Evolutionary conservation across 2,888 invertebrate genomes (phyloP).

Genomic region (Drosophila tanythrix): DNA sequence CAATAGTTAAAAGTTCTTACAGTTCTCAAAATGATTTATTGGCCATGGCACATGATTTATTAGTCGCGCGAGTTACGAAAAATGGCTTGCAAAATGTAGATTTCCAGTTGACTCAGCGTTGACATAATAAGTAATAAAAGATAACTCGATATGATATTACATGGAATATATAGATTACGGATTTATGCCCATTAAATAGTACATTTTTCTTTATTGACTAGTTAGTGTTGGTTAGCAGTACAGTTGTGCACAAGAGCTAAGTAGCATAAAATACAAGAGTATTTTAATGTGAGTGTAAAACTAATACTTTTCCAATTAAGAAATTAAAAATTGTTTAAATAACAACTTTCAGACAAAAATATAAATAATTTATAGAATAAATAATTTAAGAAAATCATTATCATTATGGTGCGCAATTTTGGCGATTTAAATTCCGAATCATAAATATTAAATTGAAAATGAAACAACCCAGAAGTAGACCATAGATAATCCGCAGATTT

Average conservation of each 20-base stretch:
- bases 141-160: not conserved
- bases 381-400: not conserved
- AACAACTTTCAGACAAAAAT: not conserved
- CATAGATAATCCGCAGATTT: not conserved
- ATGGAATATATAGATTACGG: not conserved
- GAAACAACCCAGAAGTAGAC: not conserved
- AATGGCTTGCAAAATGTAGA: conserved; percentile 11
- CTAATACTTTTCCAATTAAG: not conserved
- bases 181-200: not conserved
- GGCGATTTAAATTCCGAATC: not conserved
- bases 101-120: conserved; percentile 10
- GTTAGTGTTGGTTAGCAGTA: not conserved
- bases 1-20: conserved; percentile 49
- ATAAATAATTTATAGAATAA: not conserved
- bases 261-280: not conserved
- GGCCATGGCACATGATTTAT: conserved; percentile 43
- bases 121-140: conserved; percentile 1
- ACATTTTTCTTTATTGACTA: not conserved
- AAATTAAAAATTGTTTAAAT: not conserved
- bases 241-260: not conserved
- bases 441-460: not conserved
- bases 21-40: conserved; percentile 62
- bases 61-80: not conserved
- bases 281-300: not conserved
- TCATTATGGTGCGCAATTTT: not conserved